Conservation (phyloP, 2,888 invertebrate species). For the Neoitamus cyanurus region DNA sequence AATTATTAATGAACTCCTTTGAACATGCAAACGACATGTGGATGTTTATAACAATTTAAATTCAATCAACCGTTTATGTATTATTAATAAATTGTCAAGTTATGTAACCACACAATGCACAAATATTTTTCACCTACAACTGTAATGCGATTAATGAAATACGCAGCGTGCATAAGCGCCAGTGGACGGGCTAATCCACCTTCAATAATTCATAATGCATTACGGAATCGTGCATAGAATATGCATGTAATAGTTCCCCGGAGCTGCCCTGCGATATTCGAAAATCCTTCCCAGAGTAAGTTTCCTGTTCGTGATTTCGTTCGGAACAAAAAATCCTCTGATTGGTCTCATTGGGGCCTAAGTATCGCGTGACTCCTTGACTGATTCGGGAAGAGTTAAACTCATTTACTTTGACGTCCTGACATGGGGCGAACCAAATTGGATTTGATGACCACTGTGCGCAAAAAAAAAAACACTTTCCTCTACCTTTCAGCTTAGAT, state of each 20-base stretch:
- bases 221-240: neutral
- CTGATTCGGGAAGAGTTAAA: neutral
- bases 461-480: neutral
- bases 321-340: neutral
- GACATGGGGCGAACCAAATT: neutral
- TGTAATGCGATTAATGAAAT: neutral
- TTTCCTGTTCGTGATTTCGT: neutral
- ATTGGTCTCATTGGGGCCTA: neutral
- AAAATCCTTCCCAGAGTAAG: neutral
- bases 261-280: neutral
- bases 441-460: neutral
- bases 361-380: conserved; percentile 24
- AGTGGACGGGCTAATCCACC: neutral
- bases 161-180: neutral
- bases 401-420: conserved; percentile 9
- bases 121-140: neutral
- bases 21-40: neutral
- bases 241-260: neutral
- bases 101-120: neutral
- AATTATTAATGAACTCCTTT: neutral
- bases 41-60: neutral
- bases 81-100: neutral
- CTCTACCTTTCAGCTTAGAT: neutral
- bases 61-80: neutral
- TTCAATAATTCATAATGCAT: neutral